Conservation (phyloP, 1,140 invertebrate genomes). For the Leptinotarsa undecemlineata region DNA sequence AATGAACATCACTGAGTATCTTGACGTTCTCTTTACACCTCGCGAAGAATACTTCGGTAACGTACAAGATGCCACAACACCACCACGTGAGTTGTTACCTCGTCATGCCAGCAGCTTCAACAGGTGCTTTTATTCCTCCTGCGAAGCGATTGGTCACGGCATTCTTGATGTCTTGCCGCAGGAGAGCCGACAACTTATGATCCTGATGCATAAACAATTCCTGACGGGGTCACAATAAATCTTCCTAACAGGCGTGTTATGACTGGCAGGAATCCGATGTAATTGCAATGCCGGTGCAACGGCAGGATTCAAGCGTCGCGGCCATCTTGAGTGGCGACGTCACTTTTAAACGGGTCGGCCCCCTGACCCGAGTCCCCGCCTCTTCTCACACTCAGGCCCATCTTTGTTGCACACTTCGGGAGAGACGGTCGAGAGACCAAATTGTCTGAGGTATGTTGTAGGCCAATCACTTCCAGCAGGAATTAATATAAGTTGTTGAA, state of each 20-base stretch:
- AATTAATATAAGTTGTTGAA: too few species aligned
- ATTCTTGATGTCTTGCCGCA: neutral
- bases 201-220: slow-evolving; percentile 12
- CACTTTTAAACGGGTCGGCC: slow-evolving; percentile 18
- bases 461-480: neutral
- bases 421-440: neutral
- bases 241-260: slow-evolving; percentile 14
- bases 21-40: too few species aligned
- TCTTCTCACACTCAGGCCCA: slow-evolving; percentile 19
- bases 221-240: slow-evolving; percentile 1
- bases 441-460: neutral
- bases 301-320: slow-evolving; percentile 3
- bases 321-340: slow-evolving; percentile 27
- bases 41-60: too few species aligned
- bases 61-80: neutral
- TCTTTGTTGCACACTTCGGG: slow-evolving; percentile 18
- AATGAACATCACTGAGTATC: too few species aligned
- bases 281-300: slow-evolving; percentile 19
- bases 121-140: slow-evolving; percentile 11
- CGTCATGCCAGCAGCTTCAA: neutral
- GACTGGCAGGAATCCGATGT: slow-evolving; percentile 9
- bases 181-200: neutral
- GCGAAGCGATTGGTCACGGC: neutral
- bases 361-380: slow-evolving; percentile 11
- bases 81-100: slow-evolving; percentile 20